Conservation (phyloP, 1,140 invertebrate species). For the Sminthurinus signatus region DNA sequence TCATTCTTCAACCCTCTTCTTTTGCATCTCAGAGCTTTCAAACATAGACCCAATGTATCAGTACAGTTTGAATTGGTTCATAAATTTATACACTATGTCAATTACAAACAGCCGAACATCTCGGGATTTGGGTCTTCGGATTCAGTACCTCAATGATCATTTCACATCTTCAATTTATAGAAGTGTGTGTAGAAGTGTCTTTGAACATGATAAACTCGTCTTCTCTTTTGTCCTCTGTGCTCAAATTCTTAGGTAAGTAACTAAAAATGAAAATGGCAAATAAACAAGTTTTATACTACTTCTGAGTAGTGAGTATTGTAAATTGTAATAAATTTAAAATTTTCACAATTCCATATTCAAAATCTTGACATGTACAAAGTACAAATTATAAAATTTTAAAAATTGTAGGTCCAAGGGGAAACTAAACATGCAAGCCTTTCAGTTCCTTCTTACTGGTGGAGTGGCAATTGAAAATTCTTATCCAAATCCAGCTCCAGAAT, state of each 20-base stretch:
- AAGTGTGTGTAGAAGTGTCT: slow-evolving; percentile 84
- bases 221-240: slow-evolving; percentile 82
- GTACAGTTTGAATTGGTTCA: slow-evolving; percentile 84
- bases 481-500: slow-evolving; percentile 65
- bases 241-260: slow-evolving; percentile 55
- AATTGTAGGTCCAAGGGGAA: slow-evolving; percentile 52
- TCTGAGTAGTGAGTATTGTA: too few relatives aligned
- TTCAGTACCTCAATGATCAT: slow-evolving; percentile 65
- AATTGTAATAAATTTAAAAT: too few relatives aligned
- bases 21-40: slow-evolving; percentile 81
- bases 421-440: slow-evolving; percentile 65
- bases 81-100: slow-evolving; percentile 66
- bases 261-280: not conserved
- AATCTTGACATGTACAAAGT: too few relatives aligned
- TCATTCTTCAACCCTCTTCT: slow-evolving; percentile 84
- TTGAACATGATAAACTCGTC: slow-evolving; percentile 89
- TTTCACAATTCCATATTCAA: too few relatives aligned
- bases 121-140: slow-evolving; percentile 55
- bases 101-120: slow-evolving; percentile 52
- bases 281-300: too few relatives aligned
- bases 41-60: slow-evolving; percentile 96
- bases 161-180: slow-evolving; percentile 84
- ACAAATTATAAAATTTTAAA: too few relatives aligned
- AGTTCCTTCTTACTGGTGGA: slow-evolving; percentile 79
- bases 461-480: slow-evolving; percentile 66